phyloP scores from a whole-genome alignment of 1,140 invertebrate genomes.

The Philopotamus ludificatus region DNA sequence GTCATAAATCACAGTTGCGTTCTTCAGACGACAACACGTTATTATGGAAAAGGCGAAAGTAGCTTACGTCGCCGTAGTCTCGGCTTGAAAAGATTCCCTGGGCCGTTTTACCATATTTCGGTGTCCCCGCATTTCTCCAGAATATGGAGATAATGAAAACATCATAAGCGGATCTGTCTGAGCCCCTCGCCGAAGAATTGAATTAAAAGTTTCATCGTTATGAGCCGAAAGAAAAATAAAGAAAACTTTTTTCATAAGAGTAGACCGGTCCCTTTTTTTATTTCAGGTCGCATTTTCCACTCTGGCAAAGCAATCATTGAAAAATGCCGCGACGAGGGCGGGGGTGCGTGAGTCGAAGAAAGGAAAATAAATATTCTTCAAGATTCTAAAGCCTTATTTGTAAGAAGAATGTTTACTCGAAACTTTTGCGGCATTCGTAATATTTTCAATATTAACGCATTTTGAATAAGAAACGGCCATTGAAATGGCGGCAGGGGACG shows the following conservation, averaged over 20 bases:
- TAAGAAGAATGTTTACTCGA: no score
- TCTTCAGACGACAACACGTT: background rate
- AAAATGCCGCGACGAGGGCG: background rate
- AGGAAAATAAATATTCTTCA: no score
- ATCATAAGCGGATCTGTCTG: conserved; percentile 29
- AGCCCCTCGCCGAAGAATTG: conserved; percentile 14
- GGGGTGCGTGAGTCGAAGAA: no score
- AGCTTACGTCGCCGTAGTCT: conserved; percentile 15
- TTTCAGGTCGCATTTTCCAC: conserved; percentile 8
- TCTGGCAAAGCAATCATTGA: conserved; percentile 3
- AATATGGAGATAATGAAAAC: conserved; percentile 31
- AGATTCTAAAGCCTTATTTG: no score
- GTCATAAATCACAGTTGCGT: background rate
- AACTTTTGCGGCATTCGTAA: no score
- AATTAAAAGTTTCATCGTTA: conserved; percentile 37
- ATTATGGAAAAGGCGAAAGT: conserved; percentile 18
- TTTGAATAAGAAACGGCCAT: no score
- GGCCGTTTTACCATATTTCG: conserved; percentile 8
- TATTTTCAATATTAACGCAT: no score
- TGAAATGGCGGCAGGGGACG: no score
- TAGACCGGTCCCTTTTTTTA: conserved; percentile 1
- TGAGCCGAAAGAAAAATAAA: conserved; percentile 22
- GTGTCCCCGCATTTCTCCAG: background rate
- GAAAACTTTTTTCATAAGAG: conserved; percentile 28
- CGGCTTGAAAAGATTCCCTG: background rate